phyloP scores from a whole-genome alignment of 2,888 invertebrate species.

The Eucriotettix oculatus region DNA sequence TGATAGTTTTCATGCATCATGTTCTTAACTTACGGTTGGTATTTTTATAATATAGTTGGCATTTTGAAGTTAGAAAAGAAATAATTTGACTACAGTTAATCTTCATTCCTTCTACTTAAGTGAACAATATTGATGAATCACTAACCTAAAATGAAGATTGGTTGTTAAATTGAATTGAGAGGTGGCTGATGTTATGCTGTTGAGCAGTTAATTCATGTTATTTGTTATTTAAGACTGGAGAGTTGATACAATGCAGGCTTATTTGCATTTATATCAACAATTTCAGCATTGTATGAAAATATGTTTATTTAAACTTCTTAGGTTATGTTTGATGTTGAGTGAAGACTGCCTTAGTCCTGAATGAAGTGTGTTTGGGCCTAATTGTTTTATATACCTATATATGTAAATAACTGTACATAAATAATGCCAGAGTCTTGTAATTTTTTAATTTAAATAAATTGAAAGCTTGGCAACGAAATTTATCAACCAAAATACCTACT shows the following conservation, averaged over 20 bases:
- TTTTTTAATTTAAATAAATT: constrained; percentile 7
- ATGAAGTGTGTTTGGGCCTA: constrained; percentile 12
- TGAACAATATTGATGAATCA: too few species aligned
- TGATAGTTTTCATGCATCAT: constrained; percentile 8
- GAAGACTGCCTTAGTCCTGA: constrained; percentile 12
- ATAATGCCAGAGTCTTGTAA: constrained; percentile 9
- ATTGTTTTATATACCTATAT: constrained; percentile 11
- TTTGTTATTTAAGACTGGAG: too few species aligned
- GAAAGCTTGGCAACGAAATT: constrained; percentile 3
- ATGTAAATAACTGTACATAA: constrained; percentile 7
- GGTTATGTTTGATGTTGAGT: constrained; percentile 11
- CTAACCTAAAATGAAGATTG: too few species aligned
- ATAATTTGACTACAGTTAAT: neutral
- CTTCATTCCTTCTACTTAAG: too few species aligned
- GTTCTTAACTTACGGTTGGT: constrained; percentile 10
- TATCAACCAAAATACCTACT: neutral
- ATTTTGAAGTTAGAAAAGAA: neutral
- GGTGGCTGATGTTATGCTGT: too few species aligned
- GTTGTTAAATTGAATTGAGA: too few species aligned
- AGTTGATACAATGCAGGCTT: too few species aligned
- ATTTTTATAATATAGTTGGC: constrained; percentile 13
- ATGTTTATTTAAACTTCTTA: constrained; percentile 1
- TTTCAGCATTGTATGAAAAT: too few species aligned
- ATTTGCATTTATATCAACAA: too few species aligned
- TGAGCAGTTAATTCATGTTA: too few species aligned